phyloP scores from a whole-genome alignment of 2,888 invertebrate species.

The Spilarctia lutea region DNA sequence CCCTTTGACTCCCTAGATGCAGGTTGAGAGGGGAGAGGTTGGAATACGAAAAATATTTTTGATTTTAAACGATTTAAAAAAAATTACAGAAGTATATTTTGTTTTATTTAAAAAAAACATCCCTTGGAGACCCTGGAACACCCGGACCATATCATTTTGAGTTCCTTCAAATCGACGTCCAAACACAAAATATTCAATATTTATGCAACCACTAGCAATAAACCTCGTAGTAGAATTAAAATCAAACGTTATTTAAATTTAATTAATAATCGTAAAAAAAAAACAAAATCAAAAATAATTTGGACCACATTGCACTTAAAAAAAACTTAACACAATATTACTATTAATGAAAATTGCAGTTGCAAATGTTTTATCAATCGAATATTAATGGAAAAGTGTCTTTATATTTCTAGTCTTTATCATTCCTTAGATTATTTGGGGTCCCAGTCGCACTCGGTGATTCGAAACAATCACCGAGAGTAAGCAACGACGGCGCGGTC shows the following conservation, averaged over 20 bases:
- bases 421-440: no score
- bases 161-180: not conserved
- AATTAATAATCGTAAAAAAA: slow-evolving; percentile 4
- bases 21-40: not conserved
- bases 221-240: not conserved
- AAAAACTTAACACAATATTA: slow-evolving; percentile 1
- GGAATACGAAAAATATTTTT: no score
- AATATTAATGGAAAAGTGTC: not conserved
- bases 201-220: not conserved
- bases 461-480: no score
- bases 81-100: no score
- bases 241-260: not conserved
- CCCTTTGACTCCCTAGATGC: not conserved
- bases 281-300: slow-evolving; percentile 9
- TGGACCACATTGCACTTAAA: slow-evolving; percentile 37
- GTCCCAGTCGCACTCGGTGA: no score
- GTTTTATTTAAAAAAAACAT: not conserved
- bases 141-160: not conserved
- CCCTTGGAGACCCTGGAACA: not conserved
- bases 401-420: no score
- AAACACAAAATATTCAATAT: not conserved
- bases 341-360: slow-evolving; percentile 19
- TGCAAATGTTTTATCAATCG: not conserved
- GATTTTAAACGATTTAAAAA: no score
- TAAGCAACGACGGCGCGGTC: no score